These are phyloP conservation scores for Frankliniella intonsa DNA, from an alignment of 2,888 invertebrate genomes.

Conservation along the genomic window DNA sequence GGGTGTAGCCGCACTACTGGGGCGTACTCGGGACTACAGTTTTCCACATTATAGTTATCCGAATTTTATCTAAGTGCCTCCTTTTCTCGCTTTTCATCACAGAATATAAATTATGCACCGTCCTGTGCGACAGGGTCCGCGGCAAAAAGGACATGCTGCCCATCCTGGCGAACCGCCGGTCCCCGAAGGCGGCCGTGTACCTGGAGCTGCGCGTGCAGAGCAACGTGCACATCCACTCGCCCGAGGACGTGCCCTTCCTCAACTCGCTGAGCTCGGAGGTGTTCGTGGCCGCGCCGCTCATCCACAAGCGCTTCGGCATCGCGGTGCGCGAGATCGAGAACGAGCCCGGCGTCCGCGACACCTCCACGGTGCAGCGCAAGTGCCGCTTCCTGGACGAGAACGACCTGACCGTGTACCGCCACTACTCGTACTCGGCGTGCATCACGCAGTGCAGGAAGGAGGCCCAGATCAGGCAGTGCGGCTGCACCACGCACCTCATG, in stretches of 20 bases:
- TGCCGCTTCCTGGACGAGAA: conserved; percentile 68
- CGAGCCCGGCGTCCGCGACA: conserved; percentile 57
- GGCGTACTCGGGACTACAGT: no score
- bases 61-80: no score
- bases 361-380: conserved; percentile 59
- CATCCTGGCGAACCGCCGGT: background rate
- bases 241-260: conserved; percentile 64
- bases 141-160: background rate
- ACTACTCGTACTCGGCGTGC: conserved; percentile 70
- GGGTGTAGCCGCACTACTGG: no score
- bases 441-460: conserved; percentile 64
- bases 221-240: conserved; percentile 56
- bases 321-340: conserved; percentile 59
- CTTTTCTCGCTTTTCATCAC: no score
- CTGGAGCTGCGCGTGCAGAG: conserved; percentile 1
- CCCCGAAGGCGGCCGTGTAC: background rate
- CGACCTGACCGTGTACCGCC: conserved; percentile 55
- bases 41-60: no score
- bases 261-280: conserved; percentile 61
- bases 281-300: conserved; percentile 55
- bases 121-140: background rate
- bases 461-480: conserved; percentile 57
- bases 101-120: no score
- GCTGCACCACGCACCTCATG: conserved; percentile 66
- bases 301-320: conserved; percentile 48